Conservation (phyloP, 2,797 vertebrate genomes). For the Lagorchestes hirsutus region DNA sequence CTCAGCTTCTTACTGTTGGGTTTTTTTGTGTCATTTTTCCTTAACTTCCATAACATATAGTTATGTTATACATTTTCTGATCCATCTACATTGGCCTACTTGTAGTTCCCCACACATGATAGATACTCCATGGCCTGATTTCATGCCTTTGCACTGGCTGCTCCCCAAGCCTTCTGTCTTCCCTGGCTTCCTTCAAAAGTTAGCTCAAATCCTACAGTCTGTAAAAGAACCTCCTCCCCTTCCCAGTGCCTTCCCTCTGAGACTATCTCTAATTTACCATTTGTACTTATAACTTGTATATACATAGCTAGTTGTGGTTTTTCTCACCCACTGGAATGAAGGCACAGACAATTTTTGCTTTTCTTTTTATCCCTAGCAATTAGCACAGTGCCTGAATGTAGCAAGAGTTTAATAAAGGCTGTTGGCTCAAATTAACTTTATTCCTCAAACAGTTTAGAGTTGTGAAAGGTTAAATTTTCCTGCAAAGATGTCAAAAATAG, state of each 20-base stretch:
- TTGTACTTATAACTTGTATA: not conserved
- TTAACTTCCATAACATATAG: not conserved
- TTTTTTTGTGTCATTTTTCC: not conserved
- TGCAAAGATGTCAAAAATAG: not conserved
- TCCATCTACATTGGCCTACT: not conserved
- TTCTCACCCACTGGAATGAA: not conserved
- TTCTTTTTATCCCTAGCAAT: not conserved
- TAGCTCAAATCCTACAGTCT: not conserved
- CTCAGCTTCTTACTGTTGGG: not conserved
- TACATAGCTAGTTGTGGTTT: not conserved
- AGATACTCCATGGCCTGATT: not conserved
- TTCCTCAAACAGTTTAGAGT: not conserved
- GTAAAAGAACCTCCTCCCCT: not conserved
- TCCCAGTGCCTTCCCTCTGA: not conserved
- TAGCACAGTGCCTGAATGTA: not conserved
- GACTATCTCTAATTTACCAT: not conserved
- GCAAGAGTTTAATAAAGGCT: not conserved
- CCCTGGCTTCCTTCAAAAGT: not conserved
- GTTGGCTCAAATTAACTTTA: not conserved
- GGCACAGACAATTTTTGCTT: not conserved
- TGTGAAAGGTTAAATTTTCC: slow-evolving; percentile 17
- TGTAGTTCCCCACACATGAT: too few species aligned
- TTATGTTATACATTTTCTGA: not conserved
- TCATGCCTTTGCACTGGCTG: not conserved
- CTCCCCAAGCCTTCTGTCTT: not conserved